A percentile compares a stretch with the other conserved stretches of the same genome.
These are phyloP conservation scores for Chorisops tibialis DNA, from an alignment of 2,888 invertebrate genomes.

Conservation along the genomic window DNA sequence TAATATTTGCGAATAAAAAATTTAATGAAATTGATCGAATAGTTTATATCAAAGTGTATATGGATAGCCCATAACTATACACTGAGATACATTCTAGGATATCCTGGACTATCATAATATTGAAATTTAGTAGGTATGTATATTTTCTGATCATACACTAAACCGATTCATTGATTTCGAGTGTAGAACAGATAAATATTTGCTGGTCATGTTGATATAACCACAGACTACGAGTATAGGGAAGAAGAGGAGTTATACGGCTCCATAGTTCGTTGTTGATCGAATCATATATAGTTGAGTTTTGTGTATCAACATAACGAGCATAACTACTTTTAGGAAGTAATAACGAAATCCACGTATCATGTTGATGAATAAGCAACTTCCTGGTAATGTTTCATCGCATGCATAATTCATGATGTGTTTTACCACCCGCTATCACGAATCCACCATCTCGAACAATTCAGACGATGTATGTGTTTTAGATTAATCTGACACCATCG, in stretches of 20 bases:
- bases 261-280: neutral
- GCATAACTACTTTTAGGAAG: neutral
- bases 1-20: too few species aligned
- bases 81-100: too few species aligned
- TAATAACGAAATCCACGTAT: slow-evolving; percentile 26
- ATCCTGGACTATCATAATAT: too few species aligned
- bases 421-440: neutral
- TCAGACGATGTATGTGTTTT: neutral
- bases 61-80: too few species aligned
- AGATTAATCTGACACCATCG: slow-evolving; percentile 15
- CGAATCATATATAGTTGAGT: neutral
- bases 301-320: slow-evolving; percentile 3
- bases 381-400: slow-evolving; percentile 28
- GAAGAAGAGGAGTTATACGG: neutral
- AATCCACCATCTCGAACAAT: too few species aligned
- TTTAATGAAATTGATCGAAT: too few species aligned
- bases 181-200: slow-evolving; percentile 15
- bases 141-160: neutral
- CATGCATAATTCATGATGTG: slow-evolving; percentile 31
- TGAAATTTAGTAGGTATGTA: too few species aligned
- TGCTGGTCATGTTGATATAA: slow-evolving; percentile 20
- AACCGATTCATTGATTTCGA: slow-evolving; percentile 16
- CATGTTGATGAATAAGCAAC: slow-evolving; percentile 30
- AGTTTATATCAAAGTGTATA: too few species aligned
- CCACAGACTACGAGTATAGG: neutral